These are phyloP conservation scores for Ruditapes philippinarum DNA, from an alignment of 1,140 invertebrate genomes.

Conservation along the genomic window DNA sequence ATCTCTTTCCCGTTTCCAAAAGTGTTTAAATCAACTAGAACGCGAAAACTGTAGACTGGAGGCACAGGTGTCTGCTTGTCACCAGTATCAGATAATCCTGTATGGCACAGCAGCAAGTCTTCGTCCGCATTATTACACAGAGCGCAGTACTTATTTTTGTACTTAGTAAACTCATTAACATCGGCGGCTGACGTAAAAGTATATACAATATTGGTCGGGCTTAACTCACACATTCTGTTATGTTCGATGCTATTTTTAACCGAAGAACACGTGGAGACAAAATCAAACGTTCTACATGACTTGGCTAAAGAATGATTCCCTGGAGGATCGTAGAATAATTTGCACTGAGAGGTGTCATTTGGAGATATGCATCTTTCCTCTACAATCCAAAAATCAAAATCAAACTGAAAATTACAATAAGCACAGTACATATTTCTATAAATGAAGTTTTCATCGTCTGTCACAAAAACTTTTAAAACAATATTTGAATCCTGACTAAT, in stretches of 20 bases:
- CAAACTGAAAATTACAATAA: not conserved
- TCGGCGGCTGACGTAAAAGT: not conserved
- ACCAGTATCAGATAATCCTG: too few species aligned
- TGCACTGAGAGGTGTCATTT: not conserved
- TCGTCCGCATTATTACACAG: not conserved
- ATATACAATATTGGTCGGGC: not conserved
- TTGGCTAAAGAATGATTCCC: not conserved
- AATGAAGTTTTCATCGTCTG: not conserved
- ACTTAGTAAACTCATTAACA: not conserved
- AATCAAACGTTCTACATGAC: not conserved
- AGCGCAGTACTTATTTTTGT: conserved; percentile 28
- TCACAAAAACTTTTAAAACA: not conserved
- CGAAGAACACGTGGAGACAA: not conserved
- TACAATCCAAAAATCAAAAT: not conserved
- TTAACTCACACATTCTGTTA: not conserved
- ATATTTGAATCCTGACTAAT: not conserved
- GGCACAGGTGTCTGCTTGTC: not conserved
- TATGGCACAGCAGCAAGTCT: not conserved
- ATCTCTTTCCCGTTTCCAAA: not conserved
- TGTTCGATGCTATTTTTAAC: not conserved
- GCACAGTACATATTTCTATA: conserved; percentile 16
- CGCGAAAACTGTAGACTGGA: conserved; percentile 65
- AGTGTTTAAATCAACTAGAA: conserved; percentile 73
- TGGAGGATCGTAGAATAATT: not conserved
- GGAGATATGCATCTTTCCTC: not conserved